phyloP scores from a whole-genome alignment of 2,888 invertebrate species.

The Parnassius orleans region DNA sequence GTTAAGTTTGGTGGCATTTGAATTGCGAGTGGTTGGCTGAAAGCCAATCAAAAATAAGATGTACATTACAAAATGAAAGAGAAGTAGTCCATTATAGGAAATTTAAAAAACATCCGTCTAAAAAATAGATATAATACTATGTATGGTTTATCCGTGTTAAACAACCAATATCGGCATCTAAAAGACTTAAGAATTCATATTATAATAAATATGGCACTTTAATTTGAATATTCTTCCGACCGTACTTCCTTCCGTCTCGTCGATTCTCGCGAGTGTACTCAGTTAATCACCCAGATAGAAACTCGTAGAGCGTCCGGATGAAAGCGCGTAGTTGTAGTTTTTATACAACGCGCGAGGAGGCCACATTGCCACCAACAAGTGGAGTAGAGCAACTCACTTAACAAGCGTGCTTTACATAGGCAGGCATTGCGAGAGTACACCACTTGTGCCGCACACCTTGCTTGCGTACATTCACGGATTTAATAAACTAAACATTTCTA shows the following conservation, averaged over 20 bases:
- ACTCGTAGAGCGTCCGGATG: slow-evolving; percentile 63
- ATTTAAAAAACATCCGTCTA: too few species aligned
- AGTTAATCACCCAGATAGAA: slow-evolving; percentile 60
- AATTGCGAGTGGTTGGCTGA: too few species aligned
- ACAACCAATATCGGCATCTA: too few species aligned
- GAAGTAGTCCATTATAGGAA: too few species aligned
- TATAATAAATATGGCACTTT: too few species aligned
- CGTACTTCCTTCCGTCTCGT: slow-evolving; percentile 7
- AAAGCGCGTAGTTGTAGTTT: slow-evolving; percentile 70
- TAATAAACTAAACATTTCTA: neutral
- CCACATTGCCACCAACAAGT: slow-evolving; percentile 48
- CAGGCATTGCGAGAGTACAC: slow-evolving; percentile 14
- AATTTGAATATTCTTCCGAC: slow-evolving; percentile 14
- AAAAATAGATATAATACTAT: too few species aligned
- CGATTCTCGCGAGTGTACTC: slow-evolving; percentile 33
- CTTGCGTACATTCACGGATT: neutral
- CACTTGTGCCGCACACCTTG: slow-evolving; percentile 6
- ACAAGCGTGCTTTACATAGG: slow-evolving; percentile 29
- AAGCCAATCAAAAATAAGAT: too few species aligned
- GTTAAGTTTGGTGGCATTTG: too few species aligned
- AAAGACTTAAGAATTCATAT: too few species aligned
- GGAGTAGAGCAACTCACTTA: slow-evolving; percentile 37
- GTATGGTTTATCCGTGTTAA: too few species aligned
- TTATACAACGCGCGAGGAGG: slow-evolving; percentile 46
- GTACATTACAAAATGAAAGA: too few species aligned